Evolutionary conservation across 2,888 invertebrate species (phyloP), one percentile per base, ranked within the genome.

Genomic region (Lasius fuliginosus): DNA sequence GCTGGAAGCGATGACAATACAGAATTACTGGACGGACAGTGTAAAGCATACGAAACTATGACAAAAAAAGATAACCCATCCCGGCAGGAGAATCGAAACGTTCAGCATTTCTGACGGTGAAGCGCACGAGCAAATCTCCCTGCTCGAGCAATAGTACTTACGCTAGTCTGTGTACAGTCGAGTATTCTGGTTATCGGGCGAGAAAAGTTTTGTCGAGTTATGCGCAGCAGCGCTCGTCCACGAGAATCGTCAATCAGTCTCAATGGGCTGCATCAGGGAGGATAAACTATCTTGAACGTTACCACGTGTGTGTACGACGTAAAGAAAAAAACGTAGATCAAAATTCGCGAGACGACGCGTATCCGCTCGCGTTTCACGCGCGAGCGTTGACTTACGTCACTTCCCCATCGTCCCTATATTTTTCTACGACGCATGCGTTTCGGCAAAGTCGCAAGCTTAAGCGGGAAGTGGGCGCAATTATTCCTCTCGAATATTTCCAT

Each of bases 21-120:
- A 98, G 95, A 98, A 98, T 95, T 98, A 98, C 94, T 98, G 98
- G 98, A 98, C 98, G 76, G 98, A 98, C 95, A 98, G 97, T 90
- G 98, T 98, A 89, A 98, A 98, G 95, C 98, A 98, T 95, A 98
- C 98, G 92, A 98, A 98, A 95, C 96, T 98, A 95, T 98, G 97
- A 96, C 89, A 90, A 90, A 90, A 87, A 64, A 86, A 87, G 87
- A 88, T 90, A 89, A 89, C 87, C 67, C 88, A 89, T 73, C 85
- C 87, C 36, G 90, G 88, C 81, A 91, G 79, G 81, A 88, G 90
- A 58, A 86, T 91, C n/a, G 90, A 91, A 76, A 86, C 90, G 82
- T 90, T 91, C 85, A 86, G 83, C 82, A 90, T 90, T 85, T 88
- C 90, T 84, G 90, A 90, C 49, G 90, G 90, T 56, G 91, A 91